Evolutionary conservation across 2,113 vertebrate species (phyloP).

Genomic region (Steatornis caripensis): DNA sequence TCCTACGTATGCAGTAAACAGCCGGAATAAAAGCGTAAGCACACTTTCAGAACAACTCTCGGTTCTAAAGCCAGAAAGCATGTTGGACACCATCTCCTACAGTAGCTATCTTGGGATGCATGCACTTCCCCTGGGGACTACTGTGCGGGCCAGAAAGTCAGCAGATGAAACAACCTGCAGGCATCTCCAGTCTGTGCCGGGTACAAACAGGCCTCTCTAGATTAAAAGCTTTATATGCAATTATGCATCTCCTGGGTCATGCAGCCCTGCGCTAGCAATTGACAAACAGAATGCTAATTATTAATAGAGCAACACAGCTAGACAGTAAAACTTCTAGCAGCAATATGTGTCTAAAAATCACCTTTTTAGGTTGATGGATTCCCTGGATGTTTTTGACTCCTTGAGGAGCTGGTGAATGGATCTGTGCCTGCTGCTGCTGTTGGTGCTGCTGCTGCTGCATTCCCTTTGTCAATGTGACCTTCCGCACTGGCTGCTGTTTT

Average conservation of each 20-base stretch:
- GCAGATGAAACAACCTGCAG: slow-evolving; percentile 2
- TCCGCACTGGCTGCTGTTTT: slow-evolving; percentile 82
- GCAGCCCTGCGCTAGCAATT: background rate
- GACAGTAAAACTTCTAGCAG: background rate
- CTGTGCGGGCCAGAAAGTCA: background rate
- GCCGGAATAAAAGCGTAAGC: background rate
- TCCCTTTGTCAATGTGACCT: slow-evolving; percentile 85
- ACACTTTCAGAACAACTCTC: background rate
- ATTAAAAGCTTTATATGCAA: slow-evolving; percentile 23
- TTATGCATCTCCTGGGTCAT: slow-evolving; percentile 35
- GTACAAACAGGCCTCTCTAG: background rate
- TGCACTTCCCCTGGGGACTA: background rate
- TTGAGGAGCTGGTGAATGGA: slow-evolving; percentile 70
- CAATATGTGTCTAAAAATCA: slow-evolving; percentile 45
- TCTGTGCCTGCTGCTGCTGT: slow-evolving; percentile 67
- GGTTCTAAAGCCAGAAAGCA: background rate
- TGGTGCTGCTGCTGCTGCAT: slow-evolving; percentile 66
- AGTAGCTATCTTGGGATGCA: background rate
- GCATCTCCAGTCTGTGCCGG: background rate
- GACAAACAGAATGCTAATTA: slow-evolving; percentile 32
- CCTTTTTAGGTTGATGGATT: slow-evolving; percentile 79
- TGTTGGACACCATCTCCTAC: rapidly evolving
- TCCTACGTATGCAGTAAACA: background rate
- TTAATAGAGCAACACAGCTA: slow-evolving; percentile 23
- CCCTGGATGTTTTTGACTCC: slow-evolving; percentile 79